Base-by-base conservation (phyloP, 2,888 invertebrate species). In the Synergus gifuensis region DNA sequence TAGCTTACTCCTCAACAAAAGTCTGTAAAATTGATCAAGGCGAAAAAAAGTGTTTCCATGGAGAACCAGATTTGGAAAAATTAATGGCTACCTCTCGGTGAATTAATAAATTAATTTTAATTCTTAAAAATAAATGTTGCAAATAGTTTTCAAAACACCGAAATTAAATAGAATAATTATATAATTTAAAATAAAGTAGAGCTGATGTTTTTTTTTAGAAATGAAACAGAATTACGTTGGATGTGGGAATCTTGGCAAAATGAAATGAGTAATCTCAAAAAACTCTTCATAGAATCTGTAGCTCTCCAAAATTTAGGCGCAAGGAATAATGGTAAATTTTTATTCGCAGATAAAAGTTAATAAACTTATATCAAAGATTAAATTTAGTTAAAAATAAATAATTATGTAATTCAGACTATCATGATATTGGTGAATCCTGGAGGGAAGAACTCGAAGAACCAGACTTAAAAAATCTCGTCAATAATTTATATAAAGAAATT, bases 181-280 rank as follows among this genome's bases (percentile, higher is more conserved):
- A 11, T 8, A 0, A 18, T 58, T 3, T 4, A 2, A 18, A 58
- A 18, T 18, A 9, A 58, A 4, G 9, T 18, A 8, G 7, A 58
- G 18, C 16, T 54, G 3, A 12, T 78, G n/a, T 28, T 14, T 12
- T 40, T 28, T 28, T 79, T n/a, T 78, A 93, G 88, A 73, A 92
- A 93, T 42, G 93, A 93, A 83, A 88, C 92, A 4, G 93, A 94
- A 69, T 91, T 96, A 77, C 91, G 92, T 82, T 94, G 94, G 94
- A 92, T 94, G 0, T 97, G 96, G 96, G 88, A 93, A 18, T 92
- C 92, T 7, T 97, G 96, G 96, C 93, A 96, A 82, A 93, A 95
- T 83, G 93, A 93, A 16, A 94, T 95, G 9, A 95, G 95, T 0
- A 93, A 92, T 4, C 94, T 96, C 90, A 94, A 93, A 80, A 87